Percentiles rank a stretch among this genome's conserved stretches.
These are phyloP conservation scores for Troides aeacus DNA, from an alignment of 2,888 invertebrate genomes.

Conservation along the genomic window DNA sequence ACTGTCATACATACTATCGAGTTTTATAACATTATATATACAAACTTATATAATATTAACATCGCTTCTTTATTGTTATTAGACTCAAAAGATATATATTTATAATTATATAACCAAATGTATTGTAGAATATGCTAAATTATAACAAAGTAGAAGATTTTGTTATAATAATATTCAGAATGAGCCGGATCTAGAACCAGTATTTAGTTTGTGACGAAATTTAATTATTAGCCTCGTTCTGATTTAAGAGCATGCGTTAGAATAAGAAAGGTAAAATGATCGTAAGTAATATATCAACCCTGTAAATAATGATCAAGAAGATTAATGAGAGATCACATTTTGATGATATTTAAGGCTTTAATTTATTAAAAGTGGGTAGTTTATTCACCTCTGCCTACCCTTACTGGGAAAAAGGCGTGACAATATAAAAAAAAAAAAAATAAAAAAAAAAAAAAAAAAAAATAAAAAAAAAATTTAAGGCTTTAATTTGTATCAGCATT, in stretches of 20 bases:
- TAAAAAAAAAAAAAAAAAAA: too few relatives aligned
- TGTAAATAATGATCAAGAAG: not conserved
- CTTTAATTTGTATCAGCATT: not conserved
- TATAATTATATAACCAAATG: conserved; percentile 28
- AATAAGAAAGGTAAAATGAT: not conserved
- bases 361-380: too few relatives aligned
- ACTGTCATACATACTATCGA: too few relatives aligned
- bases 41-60: not conserved
- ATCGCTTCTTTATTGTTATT: not conserved
- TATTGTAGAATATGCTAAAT: conserved; percentile 22
- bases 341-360: not conserved
- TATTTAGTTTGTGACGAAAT: conserved; percentile 19
- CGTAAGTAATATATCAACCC: not conserved
- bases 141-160: conserved; percentile 23
- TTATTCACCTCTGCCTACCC: too few relatives aligned
- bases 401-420: too few relatives aligned
- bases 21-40: not conserved
- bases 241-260: conserved; percentile 11
- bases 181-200: conserved; percentile 30
- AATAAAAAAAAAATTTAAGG: too few relatives aligned
- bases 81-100: not conserved
- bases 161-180: conserved; percentile 28
- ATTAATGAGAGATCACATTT: not conserved
- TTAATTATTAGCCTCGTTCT: conserved; percentile 5
- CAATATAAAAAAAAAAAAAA: too few relatives aligned